Evolutionary conservation across 1,140 invertebrate genomes (phyloP), one percentile per base, ranked within the genome.

Genomic region (Fopius arisanus): DNA sequence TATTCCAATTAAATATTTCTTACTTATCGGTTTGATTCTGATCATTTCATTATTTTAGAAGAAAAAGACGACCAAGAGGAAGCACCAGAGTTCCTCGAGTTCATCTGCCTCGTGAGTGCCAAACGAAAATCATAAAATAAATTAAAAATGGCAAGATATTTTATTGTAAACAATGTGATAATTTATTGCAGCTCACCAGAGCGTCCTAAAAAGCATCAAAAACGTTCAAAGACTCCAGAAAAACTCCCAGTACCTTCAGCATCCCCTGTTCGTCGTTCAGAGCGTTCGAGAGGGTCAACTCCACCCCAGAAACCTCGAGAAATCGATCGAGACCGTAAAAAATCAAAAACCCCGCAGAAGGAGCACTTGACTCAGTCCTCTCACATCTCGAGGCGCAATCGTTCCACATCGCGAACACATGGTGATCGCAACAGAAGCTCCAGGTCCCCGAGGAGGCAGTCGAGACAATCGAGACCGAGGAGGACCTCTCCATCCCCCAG

Each of bases 11-110:
- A 65, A 75, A 80, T 62, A 67, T 41, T 48, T 12, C 10, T 23
- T 12, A 26, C 6, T 59, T 59, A n/a, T 41, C 28, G 69, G 43
- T 40, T 31, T 81, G 75, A 82, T 77, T 29, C 0, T 59, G 43
- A 67, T 76, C 69, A 43, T n/a, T 76, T 80, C 23, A 81, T 84
- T 78, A 71, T 87, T 87, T 75, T 87, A 87, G 85, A 87, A 87
- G 78, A 87, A 87, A 78, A 87, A 87, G 79, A 68, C 78, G 29
- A 72, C 82, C 28, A 87, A 87, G 80, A 79, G 80, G 77, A 87
- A 87, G 75, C 82, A 78, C 63, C 83, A 85, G 51, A 83, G 82
- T 54, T 83, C 84, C 31, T 84, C 83, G 28, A 85, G 82, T 76
- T 81, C 84, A 23, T 78, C 84, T 28, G 84, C 84, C 69, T 85